phyloP scores from a whole-genome alignment of 2,888 invertebrate genomes.

The Trilocha varians region DNA sequence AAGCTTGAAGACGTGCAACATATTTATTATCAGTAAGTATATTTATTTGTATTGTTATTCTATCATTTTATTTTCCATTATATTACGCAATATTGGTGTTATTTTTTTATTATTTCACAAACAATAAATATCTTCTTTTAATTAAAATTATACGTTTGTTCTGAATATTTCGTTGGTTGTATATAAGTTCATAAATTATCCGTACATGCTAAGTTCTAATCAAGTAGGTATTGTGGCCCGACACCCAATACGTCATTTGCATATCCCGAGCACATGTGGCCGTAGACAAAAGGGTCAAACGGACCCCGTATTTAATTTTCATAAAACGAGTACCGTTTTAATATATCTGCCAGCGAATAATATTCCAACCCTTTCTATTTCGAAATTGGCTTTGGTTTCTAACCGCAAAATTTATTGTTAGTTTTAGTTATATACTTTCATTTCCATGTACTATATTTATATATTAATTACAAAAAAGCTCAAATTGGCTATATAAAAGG shows the following conservation, averaged over 20 bases:
- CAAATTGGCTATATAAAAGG: not conserved
- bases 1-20: too few relatives aligned
- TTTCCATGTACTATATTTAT: not conserved
- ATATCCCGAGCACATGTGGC: conserved; percentile 67
- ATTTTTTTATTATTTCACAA: too few relatives aligned
- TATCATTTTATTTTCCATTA: too few relatives aligned
- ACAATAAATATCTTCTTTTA: too few relatives aligned
- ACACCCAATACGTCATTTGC: conserved; percentile 66
- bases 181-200: conserved; percentile 12
- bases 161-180: not conserved
- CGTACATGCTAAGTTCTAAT: conserved; percentile 24
- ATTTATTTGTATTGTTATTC: too few relatives aligned
- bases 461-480: not conserved
- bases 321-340: conserved; percentile 65
- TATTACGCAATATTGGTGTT: too few relatives aligned
- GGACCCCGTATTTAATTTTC: conserved; percentile 68
- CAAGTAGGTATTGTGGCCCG: conserved; percentile 42
- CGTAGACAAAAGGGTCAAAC: conserved; percentile 63
- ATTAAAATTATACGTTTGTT: too few relatives aligned
- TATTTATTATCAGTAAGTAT: too few relatives aligned
- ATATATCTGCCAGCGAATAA: conserved; percentile 61
- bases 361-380: conserved; percentile 60
- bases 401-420: conserved; percentile 36
- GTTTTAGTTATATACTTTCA: conserved; percentile 13
- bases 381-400: conserved; percentile 50